These are phyloP conservation scores for Drosophila yakuba DNA, from an alignment of 1,140 invertebrate genomes.

Conservation along the genomic window DNA sequence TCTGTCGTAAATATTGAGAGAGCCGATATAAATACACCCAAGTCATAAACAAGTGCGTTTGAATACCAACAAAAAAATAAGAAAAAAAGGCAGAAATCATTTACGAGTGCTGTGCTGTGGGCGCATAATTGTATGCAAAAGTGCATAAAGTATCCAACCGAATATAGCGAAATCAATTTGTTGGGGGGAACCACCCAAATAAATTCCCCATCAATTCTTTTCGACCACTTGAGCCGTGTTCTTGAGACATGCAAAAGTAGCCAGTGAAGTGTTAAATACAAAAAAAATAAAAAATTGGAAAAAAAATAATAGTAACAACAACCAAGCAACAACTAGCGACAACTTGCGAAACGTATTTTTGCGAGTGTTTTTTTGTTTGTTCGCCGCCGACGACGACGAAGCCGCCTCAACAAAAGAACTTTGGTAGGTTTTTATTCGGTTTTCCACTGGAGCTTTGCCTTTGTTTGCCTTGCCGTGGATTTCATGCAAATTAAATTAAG, in stretches of 20 bases:
- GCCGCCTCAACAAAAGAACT: conserved; percentile 75
- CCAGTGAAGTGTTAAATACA: conserved; percentile 70
- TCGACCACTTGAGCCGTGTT: conserved; percentile 57
- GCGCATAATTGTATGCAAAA: conserved; percentile 8
- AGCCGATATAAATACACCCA: conserved; percentile 10
- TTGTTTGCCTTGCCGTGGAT: conserved; percentile 43
- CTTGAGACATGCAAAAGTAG: conserved; percentile 62
- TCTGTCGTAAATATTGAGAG: conserved; percentile 29
- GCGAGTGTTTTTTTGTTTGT: conserved; percentile 28
- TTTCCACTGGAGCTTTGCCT: conserved; percentile 25
- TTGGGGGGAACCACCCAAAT: conserved; percentile 27
- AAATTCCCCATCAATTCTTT: conserved; percentile 6
- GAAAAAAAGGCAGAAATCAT: neutral
- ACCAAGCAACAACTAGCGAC: conserved; percentile 26
- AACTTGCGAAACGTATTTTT: conserved; percentile 52
- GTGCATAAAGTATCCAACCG: conserved; percentile 22
- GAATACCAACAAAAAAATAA: neutral
- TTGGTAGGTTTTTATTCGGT: conserved; percentile 63
- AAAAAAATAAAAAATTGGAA: conserved; percentile 6
- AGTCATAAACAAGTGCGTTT: conserved; percentile 62
- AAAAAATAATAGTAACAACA: conserved; percentile 7
- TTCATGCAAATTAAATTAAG: conserved; percentile 80
- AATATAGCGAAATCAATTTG: conserved; percentile 30
- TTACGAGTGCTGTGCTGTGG: conserved; percentile 17
- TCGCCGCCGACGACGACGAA: conserved; percentile 35